A percentile compares a stretch with the other conserved stretches of the same genome.
Conservation (phyloP, 2,888 invertebrate genomes). For the Habroteleia sp. region DNA sequence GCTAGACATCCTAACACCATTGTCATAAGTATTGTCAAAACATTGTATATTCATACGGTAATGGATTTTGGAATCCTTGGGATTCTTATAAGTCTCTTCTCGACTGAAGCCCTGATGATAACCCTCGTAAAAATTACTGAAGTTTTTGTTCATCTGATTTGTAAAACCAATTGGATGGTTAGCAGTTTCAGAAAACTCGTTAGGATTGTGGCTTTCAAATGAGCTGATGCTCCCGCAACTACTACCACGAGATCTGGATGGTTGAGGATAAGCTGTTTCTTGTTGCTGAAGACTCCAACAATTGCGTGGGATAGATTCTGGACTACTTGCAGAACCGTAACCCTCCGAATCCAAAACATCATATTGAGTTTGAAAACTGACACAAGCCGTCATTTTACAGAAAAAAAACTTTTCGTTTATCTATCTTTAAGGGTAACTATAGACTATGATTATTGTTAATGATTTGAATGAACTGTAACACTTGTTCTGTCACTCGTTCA, state of each 20-base stretch:
- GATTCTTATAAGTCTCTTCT: slow-evolving; percentile 56
- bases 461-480: slow-evolving; percentile 2
- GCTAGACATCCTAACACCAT: slow-evolving; percentile 34
- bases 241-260: slow-evolving; percentile 75
- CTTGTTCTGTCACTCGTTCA: slow-evolving; percentile 41
- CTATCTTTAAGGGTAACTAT: too few species aligned
- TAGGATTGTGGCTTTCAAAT: slow-evolving; percentile 73
- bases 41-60: slow-evolving; percentile 68
- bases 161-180: slow-evolving; percentile 30
- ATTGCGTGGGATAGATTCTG: slow-evolving; percentile 74
- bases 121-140: slow-evolving; percentile 74
- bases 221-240: slow-evolving; percentile 77
- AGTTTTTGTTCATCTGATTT: slow-evolving; percentile 63
- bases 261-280: slow-evolving; percentile 73
- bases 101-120: slow-evolving; percentile 71
- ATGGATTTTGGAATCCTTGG: slow-evolving; percentile 68
- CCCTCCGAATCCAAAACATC: slow-evolving; percentile 77
- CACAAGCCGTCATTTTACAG: slow-evolving; percentile 63
- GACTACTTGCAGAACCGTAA: slow-evolving; percentile 77
- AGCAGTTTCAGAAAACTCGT: slow-evolving; percentile 71
- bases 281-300: slow-evolving; percentile 69
- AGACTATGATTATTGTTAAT: too few species aligned
- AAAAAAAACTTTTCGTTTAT: background rate
- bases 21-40: slow-evolving; percentile 66
- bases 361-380: slow-evolving; percentile 72